A percentile compares a stretch with the other conserved stretches of the same genome.
These are phyloP conservation scores for Falco columbarius DNA, from an alignment of 2,797 vertebrate genomes.

Conservation along the genomic window DNA sequence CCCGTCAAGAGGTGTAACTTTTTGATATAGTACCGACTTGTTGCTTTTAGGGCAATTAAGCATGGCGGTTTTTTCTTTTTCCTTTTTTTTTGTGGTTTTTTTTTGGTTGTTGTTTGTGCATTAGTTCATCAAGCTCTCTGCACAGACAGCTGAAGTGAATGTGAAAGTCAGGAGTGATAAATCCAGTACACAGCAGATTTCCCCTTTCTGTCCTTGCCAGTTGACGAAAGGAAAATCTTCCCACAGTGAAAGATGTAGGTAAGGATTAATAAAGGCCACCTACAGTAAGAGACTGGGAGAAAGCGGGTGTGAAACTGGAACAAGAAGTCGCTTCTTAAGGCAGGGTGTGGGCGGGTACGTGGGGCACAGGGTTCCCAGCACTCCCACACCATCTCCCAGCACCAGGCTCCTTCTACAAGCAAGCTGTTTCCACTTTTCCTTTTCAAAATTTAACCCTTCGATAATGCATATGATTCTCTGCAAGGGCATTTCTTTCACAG, in stretches of 20 bases:
- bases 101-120: neutral
- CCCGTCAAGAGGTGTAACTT: neutral
- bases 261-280: neutral
- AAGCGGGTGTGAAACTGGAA: neutral
- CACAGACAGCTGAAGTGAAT: neutral
- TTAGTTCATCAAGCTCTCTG: neutral
- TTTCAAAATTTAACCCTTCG: neutral
- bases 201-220: neutral
- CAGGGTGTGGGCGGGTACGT: accelerated
- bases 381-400: neutral
- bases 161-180: neutral
- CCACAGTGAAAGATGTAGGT: accelerated
- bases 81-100: too few species aligned
- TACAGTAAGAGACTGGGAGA: neutral
- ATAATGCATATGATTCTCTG: accelerated
- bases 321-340: neutral
- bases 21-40: neutral
- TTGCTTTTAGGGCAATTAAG: neutral
- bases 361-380: accelerated
- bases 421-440: neutral
- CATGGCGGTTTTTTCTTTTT: accelerated
- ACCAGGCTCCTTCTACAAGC: neutral
- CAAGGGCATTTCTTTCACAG: neutral
- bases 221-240: neutral
- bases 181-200: neutral